Base-by-base conservation (phyloP, 1,140 invertebrate genomes). In the Dendroctonus ponderosae region DNA sequence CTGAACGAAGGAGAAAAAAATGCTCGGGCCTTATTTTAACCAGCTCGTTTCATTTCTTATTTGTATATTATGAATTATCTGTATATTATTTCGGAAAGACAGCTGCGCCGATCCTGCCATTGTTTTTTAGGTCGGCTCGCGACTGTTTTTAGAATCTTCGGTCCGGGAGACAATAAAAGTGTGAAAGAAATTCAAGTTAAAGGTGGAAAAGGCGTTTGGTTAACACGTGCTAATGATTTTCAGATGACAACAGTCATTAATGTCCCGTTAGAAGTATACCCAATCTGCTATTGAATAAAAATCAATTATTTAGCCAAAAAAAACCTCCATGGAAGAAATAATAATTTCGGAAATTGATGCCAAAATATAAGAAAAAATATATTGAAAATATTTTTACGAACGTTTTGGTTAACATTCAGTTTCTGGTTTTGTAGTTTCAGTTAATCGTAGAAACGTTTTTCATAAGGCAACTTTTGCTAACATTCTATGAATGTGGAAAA, bases 111-210 rank as follows among this genome's bases (percentile, higher is more conserved):
- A 53, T 59, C 48, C n/a, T 37, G 26, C 52, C 44, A 59, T 66
- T 52, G 64, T 66, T 66, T 66, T 66, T 66, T 65, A 44, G 48
- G 52, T 5, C 52, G 64, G 64, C 64, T 53, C 64, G 64, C 64
- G 70, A 71, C 70, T 60, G 66, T 71, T 71, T 71, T 71, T 71
- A 71, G 70, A 68, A 66, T 57, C 44, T 49, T 67, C 70, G 41
- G 48, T 57, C 51, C 70, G 66, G 70, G 70, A 67, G 70, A 67
- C 58, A 61, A 67, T 67, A 43, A 37, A 41, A 54, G 41, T 54
- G 51, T 62, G 50, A 67, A 62, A 62, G 48, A 59, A 57, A 62
- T 63, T 54, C 12, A 44, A 51, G n/a, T 39, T 51, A 62, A 26
- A 62, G 39, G 39, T 37, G 12, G 38, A 11, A 14, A 8, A 14